phyloP scores from a whole-genome alignment of 2,113 vertebrate genomes.

The Burhinus bistriatus region DNA sequence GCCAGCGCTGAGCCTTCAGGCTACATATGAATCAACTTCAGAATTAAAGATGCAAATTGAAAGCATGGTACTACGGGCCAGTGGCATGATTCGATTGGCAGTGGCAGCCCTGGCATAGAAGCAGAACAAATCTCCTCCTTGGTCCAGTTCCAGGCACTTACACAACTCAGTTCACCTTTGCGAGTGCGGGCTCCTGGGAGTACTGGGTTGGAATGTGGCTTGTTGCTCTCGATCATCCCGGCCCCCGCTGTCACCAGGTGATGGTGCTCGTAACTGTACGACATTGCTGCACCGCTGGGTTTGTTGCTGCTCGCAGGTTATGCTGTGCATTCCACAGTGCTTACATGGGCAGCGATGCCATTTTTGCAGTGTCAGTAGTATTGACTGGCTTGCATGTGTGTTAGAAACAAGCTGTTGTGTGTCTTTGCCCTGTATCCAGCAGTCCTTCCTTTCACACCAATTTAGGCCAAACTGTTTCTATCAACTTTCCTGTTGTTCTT shows the following conservation, averaged over 20 bases:
- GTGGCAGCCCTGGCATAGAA: neutral
- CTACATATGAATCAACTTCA: fast-evolving
- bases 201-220: neutral
- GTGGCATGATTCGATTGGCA: fast-evolving
- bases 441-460: neutral
- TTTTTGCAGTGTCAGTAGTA: neutral
- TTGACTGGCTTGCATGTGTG: fast-evolving
- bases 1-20: neutral
- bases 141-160: neutral
- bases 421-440: neutral
- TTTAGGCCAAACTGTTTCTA: neutral
- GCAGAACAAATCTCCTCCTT: neutral
- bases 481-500: neutral
- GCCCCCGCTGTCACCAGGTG: neutral
- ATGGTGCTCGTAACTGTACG: fast-evolving
- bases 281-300: neutral
- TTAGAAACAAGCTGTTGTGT: fast-evolving
- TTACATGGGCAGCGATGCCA: fast-evolving
- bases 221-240: fast-evolving
- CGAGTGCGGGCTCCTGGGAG: neutral
- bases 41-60: neutral
- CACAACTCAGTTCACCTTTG: fast-evolving
- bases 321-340: fast-evolving
- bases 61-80: neutral
- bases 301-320: neutral